Evolutionary conservation across 2,113 vertebrate genomes (phyloP).

Genomic region (Pelobates fuscus): DNA sequence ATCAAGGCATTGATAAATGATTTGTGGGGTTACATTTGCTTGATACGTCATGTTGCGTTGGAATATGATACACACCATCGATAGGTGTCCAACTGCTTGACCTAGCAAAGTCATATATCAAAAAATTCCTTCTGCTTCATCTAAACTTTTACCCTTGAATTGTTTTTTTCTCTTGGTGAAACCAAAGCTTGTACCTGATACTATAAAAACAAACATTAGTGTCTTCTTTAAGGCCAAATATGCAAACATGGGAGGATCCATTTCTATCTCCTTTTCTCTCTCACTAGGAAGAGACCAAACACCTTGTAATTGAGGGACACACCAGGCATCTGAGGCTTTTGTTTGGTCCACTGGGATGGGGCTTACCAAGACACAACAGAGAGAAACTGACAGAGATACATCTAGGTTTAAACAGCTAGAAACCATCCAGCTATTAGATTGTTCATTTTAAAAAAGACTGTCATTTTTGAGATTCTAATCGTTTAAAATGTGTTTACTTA

Average conservation of each 20-base stretch:
- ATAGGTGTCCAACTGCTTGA: neutral
- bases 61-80: neutral
- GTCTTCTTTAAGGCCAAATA: neutral
- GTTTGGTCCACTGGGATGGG: neutral
- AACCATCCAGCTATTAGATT: too few species aligned
- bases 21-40: neutral
- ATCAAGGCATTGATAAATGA: neutral
- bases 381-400: too few species aligned
- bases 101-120: neutral
- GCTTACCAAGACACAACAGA: neutral
- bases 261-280: neutral
- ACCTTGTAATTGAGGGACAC: neutral
- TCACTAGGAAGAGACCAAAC: neutral
- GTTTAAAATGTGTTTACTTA: too few species aligned
- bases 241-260: neutral
- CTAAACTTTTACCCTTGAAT: neutral
- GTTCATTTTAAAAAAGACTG: too few species aligned
- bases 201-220: neutral
- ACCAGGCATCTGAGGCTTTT: neutral
- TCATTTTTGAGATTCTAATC: too few species aligned
- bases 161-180: neutral
- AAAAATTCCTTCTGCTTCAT: neutral
- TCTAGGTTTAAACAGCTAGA: too few species aligned
- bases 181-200: neutral
- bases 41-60: neutral